Conservation (phyloP, 2,113 vertebrate genomes). For the Okapia johnstoni region DNA sequence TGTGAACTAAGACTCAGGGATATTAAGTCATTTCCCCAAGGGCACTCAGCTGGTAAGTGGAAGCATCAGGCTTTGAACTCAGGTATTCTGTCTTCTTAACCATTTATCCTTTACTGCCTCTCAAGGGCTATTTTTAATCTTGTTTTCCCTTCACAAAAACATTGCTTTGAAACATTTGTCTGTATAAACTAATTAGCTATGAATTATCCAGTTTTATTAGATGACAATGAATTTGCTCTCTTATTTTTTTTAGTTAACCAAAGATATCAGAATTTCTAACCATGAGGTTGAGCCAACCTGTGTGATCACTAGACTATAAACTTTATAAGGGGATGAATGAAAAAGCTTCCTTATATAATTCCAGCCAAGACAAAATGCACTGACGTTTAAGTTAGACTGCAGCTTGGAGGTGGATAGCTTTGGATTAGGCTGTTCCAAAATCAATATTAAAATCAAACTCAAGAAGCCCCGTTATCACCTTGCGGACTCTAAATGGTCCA, state of each 20-base stretch:
- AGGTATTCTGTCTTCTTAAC: neutral
- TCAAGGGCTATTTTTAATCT: constrained; percentile 23
- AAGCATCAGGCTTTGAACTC: constrained; percentile 15
- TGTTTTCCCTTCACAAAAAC: neutral
- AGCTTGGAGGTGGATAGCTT: neutral
- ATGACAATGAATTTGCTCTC: neutral
- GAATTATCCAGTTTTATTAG: neutral
- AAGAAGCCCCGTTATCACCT: neutral
- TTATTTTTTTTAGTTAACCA: neutral
- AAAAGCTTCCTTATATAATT: neutral
- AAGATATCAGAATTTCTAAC: neutral
- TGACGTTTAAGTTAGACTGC: neutral
- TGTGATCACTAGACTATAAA: neutral
- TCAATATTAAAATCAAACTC: constrained; percentile 8
- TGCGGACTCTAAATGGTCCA: neutral
- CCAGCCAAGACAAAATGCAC: neutral
- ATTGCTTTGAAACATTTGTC: neutral
- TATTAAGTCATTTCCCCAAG: constrained; percentile 57
- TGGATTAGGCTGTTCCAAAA: neutral
- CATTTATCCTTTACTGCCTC: neutral
- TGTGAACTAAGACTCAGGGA: neutral
- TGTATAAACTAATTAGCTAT: neutral
- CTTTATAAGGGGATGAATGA: neutral
- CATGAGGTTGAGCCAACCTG: neutral
- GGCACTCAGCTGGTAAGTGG: constrained; percentile 35